These are phyloP conservation scores for Jordanella pulchra DNA, from an alignment of 2,797 vertebrate species.

Conservation along the genomic window DNA sequence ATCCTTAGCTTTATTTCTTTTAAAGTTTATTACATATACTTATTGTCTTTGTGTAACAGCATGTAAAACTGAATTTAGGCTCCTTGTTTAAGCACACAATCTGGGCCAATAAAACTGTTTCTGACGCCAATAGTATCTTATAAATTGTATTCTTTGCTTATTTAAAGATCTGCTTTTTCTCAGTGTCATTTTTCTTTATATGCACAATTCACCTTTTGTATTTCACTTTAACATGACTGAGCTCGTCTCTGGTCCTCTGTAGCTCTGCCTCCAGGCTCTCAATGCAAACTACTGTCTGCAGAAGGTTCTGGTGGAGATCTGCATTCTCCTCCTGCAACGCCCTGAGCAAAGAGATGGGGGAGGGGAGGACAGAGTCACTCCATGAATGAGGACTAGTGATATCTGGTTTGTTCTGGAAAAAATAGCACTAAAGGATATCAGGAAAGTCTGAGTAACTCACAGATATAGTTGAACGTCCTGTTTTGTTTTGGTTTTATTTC, in stretches of 20 bases:
- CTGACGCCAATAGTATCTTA: neutral
- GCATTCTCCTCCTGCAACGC: slow-evolving; percentile 76
- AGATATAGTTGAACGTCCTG: neutral
- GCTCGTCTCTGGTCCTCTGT: slow-evolving; percentile 76
- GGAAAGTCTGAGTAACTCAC: neutral
- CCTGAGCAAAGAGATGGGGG: slow-evolving; percentile 58
- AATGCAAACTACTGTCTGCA: slow-evolving; percentile 80
- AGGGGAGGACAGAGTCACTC: slow-evolving; percentile 10
- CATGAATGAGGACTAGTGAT: neutral
- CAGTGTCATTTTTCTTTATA: neutral
- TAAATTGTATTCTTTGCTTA: neutral
- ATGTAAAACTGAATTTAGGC: too few species aligned
- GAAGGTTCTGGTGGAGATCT: slow-evolving; percentile 80
- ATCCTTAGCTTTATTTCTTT: too few species aligned
- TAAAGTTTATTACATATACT: too few species aligned
- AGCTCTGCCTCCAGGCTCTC: slow-evolving; percentile 80
- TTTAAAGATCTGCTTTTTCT: neutral
- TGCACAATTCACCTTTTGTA: slow-evolving; percentile 71
- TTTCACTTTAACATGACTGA: slow-evolving; percentile 75
- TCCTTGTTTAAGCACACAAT: too few species aligned
- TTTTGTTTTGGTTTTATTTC: neutral
- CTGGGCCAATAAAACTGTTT: too few species aligned
- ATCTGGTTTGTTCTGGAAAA: slow-evolving; percentile 4
- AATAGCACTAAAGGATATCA: neutral
- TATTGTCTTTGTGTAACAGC: too few species aligned